Conservation (phyloP, 2,113 vertebrate genomes). For the Zapus hudsonius region DNA sequence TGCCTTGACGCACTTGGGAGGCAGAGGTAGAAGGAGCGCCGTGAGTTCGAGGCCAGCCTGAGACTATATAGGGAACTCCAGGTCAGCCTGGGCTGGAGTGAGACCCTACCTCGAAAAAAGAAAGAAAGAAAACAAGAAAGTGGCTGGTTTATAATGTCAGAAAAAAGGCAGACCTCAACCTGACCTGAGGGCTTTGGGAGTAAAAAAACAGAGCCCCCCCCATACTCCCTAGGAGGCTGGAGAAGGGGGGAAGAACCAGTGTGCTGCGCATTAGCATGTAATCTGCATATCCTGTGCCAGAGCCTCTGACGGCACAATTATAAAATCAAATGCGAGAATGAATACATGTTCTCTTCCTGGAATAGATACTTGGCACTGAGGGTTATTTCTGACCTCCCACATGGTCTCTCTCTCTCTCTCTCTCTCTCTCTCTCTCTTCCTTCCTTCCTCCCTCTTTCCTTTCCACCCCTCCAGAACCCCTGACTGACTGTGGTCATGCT, state of each 20-base stretch:
- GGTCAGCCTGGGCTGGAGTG: no score
- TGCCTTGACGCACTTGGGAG: no score
- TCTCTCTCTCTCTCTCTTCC: background rate
- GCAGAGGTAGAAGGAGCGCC: no score
- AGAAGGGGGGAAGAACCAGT: background rate
- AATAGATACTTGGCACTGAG: background rate
- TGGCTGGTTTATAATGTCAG: no score
- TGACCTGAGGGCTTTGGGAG: background rate
- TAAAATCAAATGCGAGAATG: background rate
- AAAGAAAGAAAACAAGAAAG: no score
- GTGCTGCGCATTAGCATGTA: background rate
- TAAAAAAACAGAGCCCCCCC: background rate
- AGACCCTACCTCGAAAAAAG: no score
- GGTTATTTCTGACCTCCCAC: background rate
- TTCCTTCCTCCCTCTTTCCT: no score
- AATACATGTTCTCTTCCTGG: background rate
- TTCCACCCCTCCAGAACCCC: background rate
- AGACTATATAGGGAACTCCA: no score
- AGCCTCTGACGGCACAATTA: background rate
- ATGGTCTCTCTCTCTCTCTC: rapidly evolving
- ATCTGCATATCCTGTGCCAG: background rate
- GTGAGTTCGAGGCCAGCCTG: no score
- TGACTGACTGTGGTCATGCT: background rate
- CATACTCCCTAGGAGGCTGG: background rate
- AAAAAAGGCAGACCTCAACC: background rate